Conservation (phyloP, 2,888 invertebrate species). For the Bombyx huttoni region DNA sequence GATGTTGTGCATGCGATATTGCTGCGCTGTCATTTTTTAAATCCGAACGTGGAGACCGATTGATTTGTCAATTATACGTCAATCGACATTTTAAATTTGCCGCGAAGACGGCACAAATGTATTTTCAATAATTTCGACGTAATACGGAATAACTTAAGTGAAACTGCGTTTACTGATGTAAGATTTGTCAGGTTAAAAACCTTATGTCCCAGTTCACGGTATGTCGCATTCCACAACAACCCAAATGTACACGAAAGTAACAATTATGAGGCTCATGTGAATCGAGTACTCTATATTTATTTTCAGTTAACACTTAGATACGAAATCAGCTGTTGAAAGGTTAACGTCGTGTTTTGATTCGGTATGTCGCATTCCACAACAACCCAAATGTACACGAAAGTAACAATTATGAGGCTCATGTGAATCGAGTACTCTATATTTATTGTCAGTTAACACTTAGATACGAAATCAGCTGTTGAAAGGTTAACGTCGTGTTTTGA, state of each 20-base stretch:
- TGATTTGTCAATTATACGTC: too few relatives aligned
- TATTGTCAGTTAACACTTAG: slow-evolving; percentile 16
- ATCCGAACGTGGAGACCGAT: too few relatives aligned
- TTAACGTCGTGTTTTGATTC: slow-evolving; percentile 19
- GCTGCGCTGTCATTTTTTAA: too few relatives aligned
- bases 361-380: slow-evolving; percentile 6
- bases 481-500: slow-evolving; percentile 12
- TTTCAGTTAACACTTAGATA: slow-evolving; percentile 17
- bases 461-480: slow-evolving; percentile 15
- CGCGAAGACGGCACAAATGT: too few relatives aligned
- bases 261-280: slow-evolving; percentile 17
- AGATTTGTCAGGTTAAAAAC: slow-evolving; percentile 1
- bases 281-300: slow-evolving; percentile 21
- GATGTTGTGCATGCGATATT: too few relatives aligned
- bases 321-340: slow-evolving; percentile 15
- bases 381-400: slow-evolving; percentile 6
- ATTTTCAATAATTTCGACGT: not conserved
- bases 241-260: slow-evolving; percentile 8
- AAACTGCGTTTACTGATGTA: not conserved
- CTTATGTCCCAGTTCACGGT: slow-evolving; percentile 2
- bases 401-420: slow-evolving; percentile 16
- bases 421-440: slow-evolving; percentile 22
- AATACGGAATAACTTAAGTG: not conserved
- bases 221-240: slow-evolving; percentile 6
- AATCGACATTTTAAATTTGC: too few relatives aligned